Conservation (phyloP, 2,113 vertebrate species). For the Rana temporaria region DNA sequence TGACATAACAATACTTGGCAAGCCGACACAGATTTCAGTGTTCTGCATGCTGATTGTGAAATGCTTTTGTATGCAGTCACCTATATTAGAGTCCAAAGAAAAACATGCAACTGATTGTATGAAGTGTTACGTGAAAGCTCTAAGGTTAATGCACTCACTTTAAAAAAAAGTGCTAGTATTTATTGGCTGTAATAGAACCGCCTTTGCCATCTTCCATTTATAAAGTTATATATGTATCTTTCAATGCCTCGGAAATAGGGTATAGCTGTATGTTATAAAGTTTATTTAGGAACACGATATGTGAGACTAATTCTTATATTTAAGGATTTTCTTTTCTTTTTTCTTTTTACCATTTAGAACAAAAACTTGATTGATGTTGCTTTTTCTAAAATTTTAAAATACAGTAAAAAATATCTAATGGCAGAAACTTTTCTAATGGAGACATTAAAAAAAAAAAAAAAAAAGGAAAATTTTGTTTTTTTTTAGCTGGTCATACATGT, state of each 20-base stretch:
- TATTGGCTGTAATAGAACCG: background rate
- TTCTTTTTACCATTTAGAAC: too few relatives aligned
- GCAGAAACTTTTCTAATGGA: too few relatives aligned
- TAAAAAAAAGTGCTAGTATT: background rate
- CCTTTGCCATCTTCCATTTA: background rate
- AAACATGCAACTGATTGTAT: conserved; percentile 8
- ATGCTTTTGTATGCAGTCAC: conserved; percentile 12
- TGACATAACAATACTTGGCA: conserved; percentile 54
- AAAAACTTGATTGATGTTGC: too few relatives aligned
- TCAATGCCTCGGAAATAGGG: background rate
- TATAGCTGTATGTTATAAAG: too few relatives aligned
- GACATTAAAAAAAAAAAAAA: too few relatives aligned
- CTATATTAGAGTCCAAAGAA: background rate
- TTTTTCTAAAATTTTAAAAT: too few relatives aligned
- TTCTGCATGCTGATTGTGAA: conserved; percentile 18
- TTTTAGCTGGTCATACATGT: too few relatives aligned
- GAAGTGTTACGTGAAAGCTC: conserved; percentile 5
- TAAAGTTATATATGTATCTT: background rate
- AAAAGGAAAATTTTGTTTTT: too few relatives aligned
- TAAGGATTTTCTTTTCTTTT: too few relatives aligned
- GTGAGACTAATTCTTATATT: too few relatives aligned
- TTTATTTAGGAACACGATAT: too few relatives aligned
- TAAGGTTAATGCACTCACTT: background rate
- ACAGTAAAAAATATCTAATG: too few relatives aligned
- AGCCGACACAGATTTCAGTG: conserved; percentile 27